phyloP scores from a whole-genome alignment of 2,797 vertebrate species.

The Novumbra hubbsi region DNA sequence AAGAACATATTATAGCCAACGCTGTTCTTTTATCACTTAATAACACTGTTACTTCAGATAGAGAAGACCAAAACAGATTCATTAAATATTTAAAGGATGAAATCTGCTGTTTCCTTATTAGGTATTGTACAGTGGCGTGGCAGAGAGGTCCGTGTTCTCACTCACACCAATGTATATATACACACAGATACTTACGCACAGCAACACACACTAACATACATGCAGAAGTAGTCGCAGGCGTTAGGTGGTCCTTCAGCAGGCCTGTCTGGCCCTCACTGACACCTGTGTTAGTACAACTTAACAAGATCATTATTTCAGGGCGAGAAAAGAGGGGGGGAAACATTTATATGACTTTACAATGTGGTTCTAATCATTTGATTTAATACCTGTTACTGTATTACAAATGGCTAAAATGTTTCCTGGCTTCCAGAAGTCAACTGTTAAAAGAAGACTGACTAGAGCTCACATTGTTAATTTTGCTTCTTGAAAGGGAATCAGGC shows the following conservation, averaged over 20 bases:
- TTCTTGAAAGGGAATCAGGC: neutral
- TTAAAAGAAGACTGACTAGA: neutral
- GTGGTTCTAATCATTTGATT: neutral
- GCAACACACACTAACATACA: neutral
- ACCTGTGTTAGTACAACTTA: neutral
- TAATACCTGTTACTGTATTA: constrained; percentile 4
- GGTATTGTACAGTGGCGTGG: neutral
- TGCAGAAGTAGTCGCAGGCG: neutral
- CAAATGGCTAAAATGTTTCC: neutral
- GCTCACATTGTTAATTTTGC: neutral
- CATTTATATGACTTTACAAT: neutral
- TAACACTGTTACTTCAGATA: neutral
- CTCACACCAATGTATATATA: neutral
- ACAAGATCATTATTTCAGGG: neutral
- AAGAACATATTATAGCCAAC: neutral
- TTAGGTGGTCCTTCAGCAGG: neutral
- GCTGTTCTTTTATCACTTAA: neutral
- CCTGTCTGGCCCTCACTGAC: neutral
- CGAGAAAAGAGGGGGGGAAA: neutral
- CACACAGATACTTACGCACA: neutral
- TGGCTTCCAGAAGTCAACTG: neutral
- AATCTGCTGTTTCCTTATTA: neutral
- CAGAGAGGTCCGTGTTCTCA: too few species aligned
- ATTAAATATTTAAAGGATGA: neutral
- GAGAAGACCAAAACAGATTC: neutral